Conservation (phyloP, 2,113 vertebrate species). For the Bostrychus sinensis region DNA sequence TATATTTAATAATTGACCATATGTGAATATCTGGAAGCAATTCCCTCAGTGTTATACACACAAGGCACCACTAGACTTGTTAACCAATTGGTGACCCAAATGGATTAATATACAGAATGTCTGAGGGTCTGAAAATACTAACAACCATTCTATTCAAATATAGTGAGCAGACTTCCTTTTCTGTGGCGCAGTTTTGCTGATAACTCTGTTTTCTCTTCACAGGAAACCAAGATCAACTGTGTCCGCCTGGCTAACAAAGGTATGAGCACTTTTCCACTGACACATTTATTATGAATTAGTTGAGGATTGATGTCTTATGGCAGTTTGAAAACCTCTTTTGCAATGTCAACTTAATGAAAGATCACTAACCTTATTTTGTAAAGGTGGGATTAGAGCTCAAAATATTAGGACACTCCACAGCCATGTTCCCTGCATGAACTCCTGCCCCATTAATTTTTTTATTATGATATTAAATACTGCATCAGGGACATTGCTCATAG, state of each 20-base stretch:
- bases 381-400: slow-evolving; percentile 15
- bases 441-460: slow-evolving; percentile 24
- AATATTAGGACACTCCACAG: slow-evolving; percentile 11
- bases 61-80: no score
- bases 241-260: slow-evolving; percentile 96
- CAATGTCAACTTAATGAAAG: not conserved
- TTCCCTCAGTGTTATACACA: no score
- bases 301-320: no score
- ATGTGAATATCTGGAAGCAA: no score
- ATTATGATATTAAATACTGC: slow-evolving; percentile 43
- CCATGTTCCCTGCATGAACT: slow-evolving; percentile 51
- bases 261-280: slow-evolving; percentile 78
- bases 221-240: slow-evolving; percentile 99
- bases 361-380: slow-evolving; percentile 3
- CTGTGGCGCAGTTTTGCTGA: slow-evolving; percentile 4
- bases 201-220: slow-evolving; percentile 66
- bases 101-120: no score
- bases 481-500: slow-evolving; percentile 33
- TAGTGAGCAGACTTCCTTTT: no score
- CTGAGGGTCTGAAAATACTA: no score
- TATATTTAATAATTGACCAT: no score
- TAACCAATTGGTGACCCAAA: no score
- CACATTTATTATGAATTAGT: not conserved
- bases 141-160: no score
- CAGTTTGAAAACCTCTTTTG: not conserved